Evolutionary conservation across 2,888 invertebrate species (phyloP), one percentile per base, ranked within the genome.

Genomic region (Blastobasis adustella): DNA sequence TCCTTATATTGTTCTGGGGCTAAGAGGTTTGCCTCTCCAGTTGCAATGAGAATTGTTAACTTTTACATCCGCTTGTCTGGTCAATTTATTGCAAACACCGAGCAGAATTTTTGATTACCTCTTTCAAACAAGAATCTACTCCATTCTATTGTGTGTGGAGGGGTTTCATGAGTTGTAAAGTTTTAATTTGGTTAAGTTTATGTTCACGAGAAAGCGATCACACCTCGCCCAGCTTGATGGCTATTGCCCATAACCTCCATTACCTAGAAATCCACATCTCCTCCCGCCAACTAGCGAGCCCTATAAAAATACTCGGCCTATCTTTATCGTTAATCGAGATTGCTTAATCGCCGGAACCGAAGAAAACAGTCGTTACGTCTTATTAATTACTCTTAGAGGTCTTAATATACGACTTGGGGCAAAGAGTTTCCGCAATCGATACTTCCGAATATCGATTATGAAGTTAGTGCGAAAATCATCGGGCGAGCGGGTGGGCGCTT

Each of bases 1-100:
- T 77, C 79, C 80, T 81, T 85, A 85, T 87, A 86, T 86, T 88
- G 86, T 86, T 81, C 82, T 76, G 86, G 86, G 86, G 83, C 81
- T 84, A 84, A 85, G 87, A 85, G 85, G 85, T 80, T 85, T 83
- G 81, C 76, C 71, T 51, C 76, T 66, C 73, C 75, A 78, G 73
- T 79, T 82, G 77, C 69, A 77, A 80, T 76, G 81, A 81, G 83
- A 82, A 85, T 83, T 82, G 76, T 72, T 76, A 84, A 86, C 82
- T 85, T 82, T 82, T 74, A 73, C 76, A 68, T 67, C 71, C 69
- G 65, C 54, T 65, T 73, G 67, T 73, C 71, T 76, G 64, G 66
- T 71, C 79, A 72, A 79, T 76, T 78, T 79, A 73, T 71, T 65
- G 63, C 60, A 60, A 58, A 62, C 65, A 55, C 56, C 58, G 64